Conservation (phyloP, 2,888 invertebrate species). For the Dasypogon diadema region DNA sequence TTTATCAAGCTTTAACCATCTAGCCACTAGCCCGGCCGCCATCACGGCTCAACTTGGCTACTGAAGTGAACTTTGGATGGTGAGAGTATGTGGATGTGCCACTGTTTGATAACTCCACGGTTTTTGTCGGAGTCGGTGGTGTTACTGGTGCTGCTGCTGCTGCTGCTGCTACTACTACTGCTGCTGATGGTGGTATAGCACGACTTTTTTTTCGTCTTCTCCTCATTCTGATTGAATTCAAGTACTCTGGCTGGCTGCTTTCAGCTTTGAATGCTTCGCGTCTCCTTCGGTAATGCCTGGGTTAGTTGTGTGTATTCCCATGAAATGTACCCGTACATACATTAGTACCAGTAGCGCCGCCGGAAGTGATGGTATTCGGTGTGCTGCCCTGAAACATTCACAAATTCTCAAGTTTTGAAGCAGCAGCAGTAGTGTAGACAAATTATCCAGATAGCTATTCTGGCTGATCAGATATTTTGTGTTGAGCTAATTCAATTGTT, state of each 20-base stretch:
- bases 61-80: slow-evolving; percentile 5
- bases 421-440: not conserved
- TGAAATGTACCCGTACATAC: slow-evolving; percentile 43
- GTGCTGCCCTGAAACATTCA: slow-evolving; percentile 20
- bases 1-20: slow-evolving; percentile 10
- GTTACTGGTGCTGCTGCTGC: slow-evolving; percentile 13
- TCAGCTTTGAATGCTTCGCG: slow-evolving; percentile 41
- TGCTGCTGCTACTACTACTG: slow-evolving; percentile 11
- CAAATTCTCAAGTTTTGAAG: slow-evolving; percentile 9
- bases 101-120: not conserved
- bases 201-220: slow-evolving; percentile 24
- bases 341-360: slow-evolving; percentile 68
- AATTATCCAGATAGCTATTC: not conserved
- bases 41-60: slow-evolving; percentile 3
- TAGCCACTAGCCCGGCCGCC: not conserved
- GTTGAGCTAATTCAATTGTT: not conserved
- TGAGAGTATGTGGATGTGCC: not conserved
- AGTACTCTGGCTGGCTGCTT: slow-evolving; percentile 47
- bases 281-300: slow-evolving; percentile 41
- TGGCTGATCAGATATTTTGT: not conserved
- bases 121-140: slow-evolving; percentile 24
- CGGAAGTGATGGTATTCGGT: slow-evolving; percentile 67
- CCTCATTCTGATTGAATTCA: slow-evolving; percentile 47
- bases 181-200: slow-evolving; percentile 8
- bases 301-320: slow-evolving; percentile 47